Conservation (phyloP, 2,113 vertebrate species). For the Sinocyclocheilus maitianheensis region DNA sequence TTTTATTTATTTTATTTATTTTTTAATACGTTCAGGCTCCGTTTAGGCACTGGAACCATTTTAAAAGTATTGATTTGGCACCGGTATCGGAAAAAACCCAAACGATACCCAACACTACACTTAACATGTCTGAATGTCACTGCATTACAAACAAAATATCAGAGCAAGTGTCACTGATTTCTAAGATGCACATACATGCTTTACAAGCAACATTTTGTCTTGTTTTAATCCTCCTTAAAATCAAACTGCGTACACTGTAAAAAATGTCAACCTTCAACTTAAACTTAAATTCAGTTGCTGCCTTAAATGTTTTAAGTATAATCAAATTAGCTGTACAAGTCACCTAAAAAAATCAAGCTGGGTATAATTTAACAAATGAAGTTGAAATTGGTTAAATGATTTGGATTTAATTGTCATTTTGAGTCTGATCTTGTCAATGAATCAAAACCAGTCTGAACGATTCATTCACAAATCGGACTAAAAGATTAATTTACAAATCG, state of each 20-base stretch:
- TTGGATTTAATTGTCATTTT: background rate
- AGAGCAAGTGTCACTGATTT: background rate
- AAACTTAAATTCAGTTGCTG: too few relatives aligned
- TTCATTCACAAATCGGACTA: background rate
- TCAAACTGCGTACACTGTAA: too few relatives aligned
- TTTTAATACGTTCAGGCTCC: too few relatives aligned
- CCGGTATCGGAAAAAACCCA: too few relatives aligned
- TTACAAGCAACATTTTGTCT: background rate
- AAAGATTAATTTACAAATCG: background rate
- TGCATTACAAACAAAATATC: background rate
- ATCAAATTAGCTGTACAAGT: too few relatives aligned
- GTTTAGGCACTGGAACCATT: too few relatives aligned
- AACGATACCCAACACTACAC: background rate
- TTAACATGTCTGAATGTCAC: background rate
- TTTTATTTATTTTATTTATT: too few relatives aligned
- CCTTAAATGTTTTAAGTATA: too few relatives aligned
- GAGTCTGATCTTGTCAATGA: background rate
- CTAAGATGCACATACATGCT: background rate
- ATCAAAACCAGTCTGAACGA: background rate
- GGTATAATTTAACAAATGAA: background rate
- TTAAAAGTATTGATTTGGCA: too few relatives aligned
- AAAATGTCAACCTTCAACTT: background rate
- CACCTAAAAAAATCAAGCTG: too few relatives aligned
- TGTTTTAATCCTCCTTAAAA: background rate
- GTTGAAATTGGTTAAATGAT: background rate